Percentiles rank a stretch among this genome's conserved stretches.
phyloP scores from a whole-genome alignment of 2,888 invertebrate species.

The Sinodicranocentrus sp. region DNA sequence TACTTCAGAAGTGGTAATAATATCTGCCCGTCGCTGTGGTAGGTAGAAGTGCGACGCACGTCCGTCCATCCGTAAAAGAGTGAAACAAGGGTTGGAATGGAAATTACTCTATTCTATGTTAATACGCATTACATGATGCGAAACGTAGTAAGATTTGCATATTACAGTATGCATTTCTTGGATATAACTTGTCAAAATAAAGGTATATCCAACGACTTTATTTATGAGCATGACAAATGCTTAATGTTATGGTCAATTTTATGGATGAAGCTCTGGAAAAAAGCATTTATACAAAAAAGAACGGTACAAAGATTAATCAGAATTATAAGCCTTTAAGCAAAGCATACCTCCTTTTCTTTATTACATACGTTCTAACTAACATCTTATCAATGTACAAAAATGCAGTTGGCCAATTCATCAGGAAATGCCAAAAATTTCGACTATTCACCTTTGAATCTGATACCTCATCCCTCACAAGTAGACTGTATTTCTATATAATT shows the following conservation, averaged over 20 bases:
- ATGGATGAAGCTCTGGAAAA: not conserved
- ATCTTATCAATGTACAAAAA: too few relatives aligned
- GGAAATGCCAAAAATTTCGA: too few relatives aligned
- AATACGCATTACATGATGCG: not conserved
- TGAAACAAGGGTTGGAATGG: conserved; percentile 20
- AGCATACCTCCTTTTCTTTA: too few relatives aligned
- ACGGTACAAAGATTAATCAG: too few relatives aligned
- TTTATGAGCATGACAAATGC: conserved; percentile 16
- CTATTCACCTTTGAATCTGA: too few relatives aligned
- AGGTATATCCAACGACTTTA: not conserved
- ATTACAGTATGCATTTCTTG: not conserved
- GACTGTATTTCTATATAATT: too few relatives aligned
- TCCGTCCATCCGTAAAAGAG: conserved; percentile 1
- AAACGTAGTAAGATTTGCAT: not conserved
- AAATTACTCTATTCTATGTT: conserved; percentile 39
- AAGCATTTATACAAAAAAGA: too few relatives aligned
- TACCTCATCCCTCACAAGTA: too few relatives aligned
- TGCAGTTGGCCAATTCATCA: too few relatives aligned
- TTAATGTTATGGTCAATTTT: conserved; percentile 18
- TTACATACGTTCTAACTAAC: too few relatives aligned
- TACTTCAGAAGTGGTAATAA: conserved; percentile 34
- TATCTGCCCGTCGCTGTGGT: conserved; percentile 43
- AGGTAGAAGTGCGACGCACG: conserved; percentile 52
- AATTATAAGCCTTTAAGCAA: too few relatives aligned
- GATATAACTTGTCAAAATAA: conserved; percentile 25